Conservation (phyloP, 2,113 vertebrate genomes). For the Carollia perspicillata region DNA sequence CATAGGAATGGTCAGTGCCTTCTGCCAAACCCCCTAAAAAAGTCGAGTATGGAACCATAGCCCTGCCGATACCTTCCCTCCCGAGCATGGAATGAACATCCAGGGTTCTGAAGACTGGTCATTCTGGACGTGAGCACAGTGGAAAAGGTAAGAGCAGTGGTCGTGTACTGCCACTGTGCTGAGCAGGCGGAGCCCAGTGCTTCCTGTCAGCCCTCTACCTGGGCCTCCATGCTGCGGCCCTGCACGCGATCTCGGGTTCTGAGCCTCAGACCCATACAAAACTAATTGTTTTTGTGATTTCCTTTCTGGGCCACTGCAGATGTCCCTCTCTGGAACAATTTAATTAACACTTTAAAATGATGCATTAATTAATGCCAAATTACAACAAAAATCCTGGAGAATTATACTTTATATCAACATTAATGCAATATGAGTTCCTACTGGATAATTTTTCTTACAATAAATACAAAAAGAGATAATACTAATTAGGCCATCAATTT, state of each 20-base stretch:
- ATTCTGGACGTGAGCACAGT: neutral
- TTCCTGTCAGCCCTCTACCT: neutral
- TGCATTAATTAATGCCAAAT: constrained; percentile 87
- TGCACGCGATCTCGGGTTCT: constrained; percentile 10
- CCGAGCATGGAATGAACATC: neutral
- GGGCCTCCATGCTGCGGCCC: constrained; percentile 30
- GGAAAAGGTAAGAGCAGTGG: neutral
- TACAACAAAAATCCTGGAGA: constrained; percentile 83
- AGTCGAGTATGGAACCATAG: neutral
- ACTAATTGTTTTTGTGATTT: constrained; percentile 76
- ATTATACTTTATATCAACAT: constrained; percentile 86
- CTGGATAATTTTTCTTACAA: constrained; percentile 87
- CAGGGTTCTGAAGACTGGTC: neutral
- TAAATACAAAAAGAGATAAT: constrained; percentile 86
- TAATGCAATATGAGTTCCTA: constrained; percentile 85
- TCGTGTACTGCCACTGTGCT: fast-evolving
- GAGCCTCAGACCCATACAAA: constrained; percentile 69
- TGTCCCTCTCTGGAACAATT: constrained; percentile 85
- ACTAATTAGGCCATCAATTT: constrained; percentile 87
- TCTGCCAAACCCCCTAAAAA: neutral
- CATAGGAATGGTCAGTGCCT: neutral
- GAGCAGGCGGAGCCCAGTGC: neutral
- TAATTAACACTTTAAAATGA: constrained; percentile 86
- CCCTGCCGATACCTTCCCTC: neutral
- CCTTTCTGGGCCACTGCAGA: constrained; percentile 78